Percentiles rank a stretch among this genome's conserved stretches.
Conservation (phyloP, 2,113 vertebrate genomes). For the Siphamia tubifer region DNA sequence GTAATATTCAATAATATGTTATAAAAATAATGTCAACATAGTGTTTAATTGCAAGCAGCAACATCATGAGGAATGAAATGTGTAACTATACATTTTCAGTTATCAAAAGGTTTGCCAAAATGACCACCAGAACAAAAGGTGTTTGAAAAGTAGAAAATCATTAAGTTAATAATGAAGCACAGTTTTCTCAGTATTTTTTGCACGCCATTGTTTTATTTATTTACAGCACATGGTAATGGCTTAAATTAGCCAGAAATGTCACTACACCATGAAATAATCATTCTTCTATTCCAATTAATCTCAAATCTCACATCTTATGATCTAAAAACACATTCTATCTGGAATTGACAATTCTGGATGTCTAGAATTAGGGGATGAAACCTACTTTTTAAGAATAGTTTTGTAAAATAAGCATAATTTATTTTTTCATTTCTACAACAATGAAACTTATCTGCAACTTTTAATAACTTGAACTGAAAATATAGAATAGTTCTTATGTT, state of each 20-base stretch:
- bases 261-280: not conserved
- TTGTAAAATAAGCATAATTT: not conserved
- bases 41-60: too few species aligned
- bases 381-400: not conserved
- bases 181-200: not conserved
- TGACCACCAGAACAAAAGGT: too few species aligned
- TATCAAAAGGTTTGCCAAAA: too few species aligned
- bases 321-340: not conserved
- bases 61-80: too few species aligned
- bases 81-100: too few species aligned
- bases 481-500: not conserved
- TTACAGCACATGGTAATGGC: not conserved
- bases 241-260: not conserved
- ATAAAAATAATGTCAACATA: too few species aligned
- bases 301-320: not conserved
- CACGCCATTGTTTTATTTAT: constrained; percentile 7
- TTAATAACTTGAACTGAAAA: not conserved
- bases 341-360: not conserved
- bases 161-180: too few species aligned
- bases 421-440: not conserved
- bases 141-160: too few species aligned
- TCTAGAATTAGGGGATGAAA: not conserved
- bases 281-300: not conserved
- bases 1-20: too few species aligned
- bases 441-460: not conserved